phyloP scores from a whole-genome alignment of 2,113 vertebrate species.

The Triplophysa rosa region DNA sequence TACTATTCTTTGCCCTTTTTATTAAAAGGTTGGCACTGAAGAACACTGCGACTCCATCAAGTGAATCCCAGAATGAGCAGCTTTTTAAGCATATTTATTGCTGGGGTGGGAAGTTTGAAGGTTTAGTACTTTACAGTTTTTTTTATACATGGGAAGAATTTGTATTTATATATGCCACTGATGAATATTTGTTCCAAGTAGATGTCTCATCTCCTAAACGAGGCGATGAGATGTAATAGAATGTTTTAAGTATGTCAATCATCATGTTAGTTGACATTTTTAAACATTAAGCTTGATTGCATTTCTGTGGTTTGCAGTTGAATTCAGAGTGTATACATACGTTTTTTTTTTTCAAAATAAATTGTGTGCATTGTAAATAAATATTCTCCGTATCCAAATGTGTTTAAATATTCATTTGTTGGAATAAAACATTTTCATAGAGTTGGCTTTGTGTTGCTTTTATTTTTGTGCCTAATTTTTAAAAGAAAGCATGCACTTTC shows the following conservation, averaged over 20 bases:
- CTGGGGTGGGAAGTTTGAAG: background rate
- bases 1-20: background rate
- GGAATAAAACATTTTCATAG: background rate
- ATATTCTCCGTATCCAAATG: background rate
- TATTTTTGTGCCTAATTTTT: too few relatives aligned
- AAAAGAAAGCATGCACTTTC: too few relatives aligned
- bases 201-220: too few relatives aligned
- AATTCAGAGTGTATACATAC: too few relatives aligned
- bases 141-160: background rate
- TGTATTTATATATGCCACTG: background rate
- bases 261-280: background rate
- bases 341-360: too few relatives aligned
- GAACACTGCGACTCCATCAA: background rate
- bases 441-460: background rate
- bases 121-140: background rate
- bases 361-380: background rate
- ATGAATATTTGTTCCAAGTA: background rate
- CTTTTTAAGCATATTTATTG: conserved; percentile 3
- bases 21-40: conserved; percentile 12
- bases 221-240: background rate
- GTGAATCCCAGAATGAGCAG: conserved; percentile 13
- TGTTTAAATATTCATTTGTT: background rate
- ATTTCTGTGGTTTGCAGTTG: background rate
- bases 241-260: background rate
- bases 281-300: background rate